phyloP scores from a whole-genome alignment of 2,113 vertebrate genomes.

The Ibidorhyncha struthersii region DNA sequence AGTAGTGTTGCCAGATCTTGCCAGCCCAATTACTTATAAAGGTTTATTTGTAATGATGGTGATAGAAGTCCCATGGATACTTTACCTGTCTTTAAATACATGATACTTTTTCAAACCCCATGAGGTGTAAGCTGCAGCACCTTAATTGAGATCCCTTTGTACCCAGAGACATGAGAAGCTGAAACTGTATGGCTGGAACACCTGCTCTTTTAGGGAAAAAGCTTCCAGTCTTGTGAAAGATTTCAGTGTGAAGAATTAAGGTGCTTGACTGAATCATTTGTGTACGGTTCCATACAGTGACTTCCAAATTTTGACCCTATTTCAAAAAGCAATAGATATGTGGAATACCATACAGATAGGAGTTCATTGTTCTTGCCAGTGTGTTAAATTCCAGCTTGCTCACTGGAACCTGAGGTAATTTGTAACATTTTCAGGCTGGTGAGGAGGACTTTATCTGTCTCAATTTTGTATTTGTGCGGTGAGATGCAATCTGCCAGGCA shows the following conservation, averaged over 20 bases:
- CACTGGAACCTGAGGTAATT: neutral
- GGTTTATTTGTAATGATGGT: neutral
- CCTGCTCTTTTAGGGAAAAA: neutral
- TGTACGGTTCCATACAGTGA: neutral
- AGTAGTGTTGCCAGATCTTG: neutral
- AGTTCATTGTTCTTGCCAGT: neutral
- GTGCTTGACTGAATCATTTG: neutral
- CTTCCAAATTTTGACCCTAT: neutral
- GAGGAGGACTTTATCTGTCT: neutral
- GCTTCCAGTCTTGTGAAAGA: neutral
- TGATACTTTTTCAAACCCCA: neutral
- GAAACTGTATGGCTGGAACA: neutral
- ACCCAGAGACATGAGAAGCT: neutral
- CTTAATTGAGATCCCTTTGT: neutral
- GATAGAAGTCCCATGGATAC: neutral
- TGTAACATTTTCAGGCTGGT: neutral
- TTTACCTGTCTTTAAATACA: neutral
- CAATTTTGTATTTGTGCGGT: neutral
- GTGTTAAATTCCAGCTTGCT: neutral
- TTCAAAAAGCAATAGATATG: neutral
- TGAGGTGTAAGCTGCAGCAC: neutral
- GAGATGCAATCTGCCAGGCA: neutral
- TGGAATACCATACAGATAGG: neutral
- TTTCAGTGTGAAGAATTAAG: neutral
- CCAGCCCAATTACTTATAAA: neutral